Evolutionary conservation across 2,797 vertebrate genomes (phyloP).

Genomic region (Tragopan temminckii): DNA sequence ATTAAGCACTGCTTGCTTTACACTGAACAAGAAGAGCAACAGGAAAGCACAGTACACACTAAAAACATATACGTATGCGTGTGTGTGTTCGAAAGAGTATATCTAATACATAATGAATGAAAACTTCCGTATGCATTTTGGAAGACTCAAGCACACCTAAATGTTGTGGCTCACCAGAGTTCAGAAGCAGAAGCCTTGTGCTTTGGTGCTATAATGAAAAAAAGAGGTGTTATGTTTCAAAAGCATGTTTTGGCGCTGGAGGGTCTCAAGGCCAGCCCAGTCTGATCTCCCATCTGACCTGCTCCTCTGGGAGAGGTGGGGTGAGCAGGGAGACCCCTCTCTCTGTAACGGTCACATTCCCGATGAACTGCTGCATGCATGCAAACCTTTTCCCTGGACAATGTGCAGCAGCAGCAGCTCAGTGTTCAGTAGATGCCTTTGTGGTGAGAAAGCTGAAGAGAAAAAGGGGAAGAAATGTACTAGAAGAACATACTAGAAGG

Average conservation of each 20-base stretch:
- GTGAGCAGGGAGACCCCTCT: fast-evolving
- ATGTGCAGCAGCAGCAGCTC: neutral
- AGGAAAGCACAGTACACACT: neutral
- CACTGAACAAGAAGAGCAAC: neutral
- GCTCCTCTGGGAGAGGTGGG: neutral
- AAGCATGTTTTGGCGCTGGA: neutral
- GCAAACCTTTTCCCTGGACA: neutral
- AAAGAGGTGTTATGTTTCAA: neutral
- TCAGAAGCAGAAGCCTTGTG: neutral
- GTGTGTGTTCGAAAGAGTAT: fast-evolving
- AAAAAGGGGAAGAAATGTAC: neutral
- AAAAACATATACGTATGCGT: neutral
- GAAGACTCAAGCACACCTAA: fast-evolving
- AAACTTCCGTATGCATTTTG: neutral
- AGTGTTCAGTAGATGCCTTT: neutral
- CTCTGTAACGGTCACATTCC: fast-evolving
- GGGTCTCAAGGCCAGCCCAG: neutral
- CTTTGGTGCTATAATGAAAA: neutral
- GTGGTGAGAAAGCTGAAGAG: neutral
- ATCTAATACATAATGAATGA: neutral
- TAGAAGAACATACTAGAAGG: neutral
- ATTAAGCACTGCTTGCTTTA: neutral
- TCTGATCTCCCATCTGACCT: neutral
- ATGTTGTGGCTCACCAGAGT: fast-evolving
- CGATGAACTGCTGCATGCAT: neutral